phyloP scores from a whole-genome alignment of 1,140 invertebrate species.

The Leptinotarsa undecemlineata region DNA sequence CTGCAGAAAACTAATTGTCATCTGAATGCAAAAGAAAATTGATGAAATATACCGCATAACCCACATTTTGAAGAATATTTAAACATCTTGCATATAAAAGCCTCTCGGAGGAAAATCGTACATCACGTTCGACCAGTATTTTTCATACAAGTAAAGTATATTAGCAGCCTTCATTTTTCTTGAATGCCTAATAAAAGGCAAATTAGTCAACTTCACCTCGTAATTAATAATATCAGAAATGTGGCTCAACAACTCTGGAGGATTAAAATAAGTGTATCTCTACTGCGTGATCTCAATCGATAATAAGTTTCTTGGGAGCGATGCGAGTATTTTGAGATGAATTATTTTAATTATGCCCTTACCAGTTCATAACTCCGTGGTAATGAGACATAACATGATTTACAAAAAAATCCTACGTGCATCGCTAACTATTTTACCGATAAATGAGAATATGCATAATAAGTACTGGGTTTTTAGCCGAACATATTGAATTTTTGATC shows the following conservation, averaged over 20 bases:
- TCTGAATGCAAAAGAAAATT: background rate
- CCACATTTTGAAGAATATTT: slow-evolving; percentile 13
- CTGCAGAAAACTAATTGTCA: too few species aligned
- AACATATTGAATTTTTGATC: too few species aligned
- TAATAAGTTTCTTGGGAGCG: slow-evolving; percentile 10
- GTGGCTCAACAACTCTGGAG: slow-evolving; percentile 11
- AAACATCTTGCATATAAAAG: slow-evolving; percentile 19
- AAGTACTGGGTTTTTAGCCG: too few species aligned
- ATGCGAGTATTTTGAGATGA: background rate
- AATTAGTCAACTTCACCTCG: slow-evolving; percentile 21
- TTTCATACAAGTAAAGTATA: slow-evolving; percentile 25
- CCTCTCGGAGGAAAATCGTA: slow-evolving; percentile 1
- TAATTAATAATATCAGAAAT: slow-evolving; percentile 15
- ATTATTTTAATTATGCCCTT: slow-evolving; percentile 17
- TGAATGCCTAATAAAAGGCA: slow-evolving; percentile 12
- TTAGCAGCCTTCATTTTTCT: slow-evolving; percentile 12
- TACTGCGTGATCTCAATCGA: slow-evolving; percentile 15
- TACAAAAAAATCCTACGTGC: too few species aligned
- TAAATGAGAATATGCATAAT: too few species aligned
- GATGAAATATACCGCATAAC: slow-evolving; percentile 4
- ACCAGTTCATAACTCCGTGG: background rate
- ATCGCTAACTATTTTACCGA: too few species aligned
- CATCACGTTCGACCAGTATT: background rate
- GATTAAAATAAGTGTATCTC: slow-evolving; percentile 17
- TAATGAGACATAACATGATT: background rate